phyloP scores from a whole-genome alignment of 2,113 vertebrate species.

The Scomber japonicus region DNA sequence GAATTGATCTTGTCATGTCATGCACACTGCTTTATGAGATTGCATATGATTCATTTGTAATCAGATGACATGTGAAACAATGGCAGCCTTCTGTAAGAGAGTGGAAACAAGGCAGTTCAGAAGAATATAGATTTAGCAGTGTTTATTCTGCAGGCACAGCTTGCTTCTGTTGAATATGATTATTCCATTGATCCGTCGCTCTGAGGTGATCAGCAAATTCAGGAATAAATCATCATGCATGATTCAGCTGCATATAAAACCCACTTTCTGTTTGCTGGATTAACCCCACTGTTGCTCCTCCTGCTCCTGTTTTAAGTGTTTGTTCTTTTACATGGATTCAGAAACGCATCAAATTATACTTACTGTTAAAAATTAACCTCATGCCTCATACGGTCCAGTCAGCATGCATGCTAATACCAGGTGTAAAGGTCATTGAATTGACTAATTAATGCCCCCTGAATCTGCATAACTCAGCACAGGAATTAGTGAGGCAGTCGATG shows the following conservation, averaged over 20 bases:
- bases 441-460: not conserved
- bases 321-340: not conserved
- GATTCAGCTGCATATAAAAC: not conserved
- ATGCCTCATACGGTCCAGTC: not conserved
- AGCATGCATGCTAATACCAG: no score
- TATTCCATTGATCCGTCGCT: constrained; percentile 17
- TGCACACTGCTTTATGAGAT: not conserved
- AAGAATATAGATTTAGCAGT: not conserved
- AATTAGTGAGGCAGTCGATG: not conserved
- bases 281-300: not conserved
- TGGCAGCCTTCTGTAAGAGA: not conserved
- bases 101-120: no score
- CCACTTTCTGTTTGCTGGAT: constrained; percentile 1
- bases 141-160: constrained; percentile 32
- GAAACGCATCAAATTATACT: not conserved
- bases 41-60: not conserved
- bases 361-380: not conserved
- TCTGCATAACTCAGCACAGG: not conserved
- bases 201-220: constrained; percentile 20
- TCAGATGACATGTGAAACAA: not conserved
- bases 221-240: constrained; percentile 22
- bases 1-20: not conserved
- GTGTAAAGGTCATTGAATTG: not conserved
- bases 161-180: not conserved
- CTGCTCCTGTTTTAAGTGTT: not conserved